Evolutionary conservation across 2,888 invertebrate genomes (phyloP), one percentile per base, ranked within the genome.

Genomic region (Gandaritis pyraliata): DNA sequence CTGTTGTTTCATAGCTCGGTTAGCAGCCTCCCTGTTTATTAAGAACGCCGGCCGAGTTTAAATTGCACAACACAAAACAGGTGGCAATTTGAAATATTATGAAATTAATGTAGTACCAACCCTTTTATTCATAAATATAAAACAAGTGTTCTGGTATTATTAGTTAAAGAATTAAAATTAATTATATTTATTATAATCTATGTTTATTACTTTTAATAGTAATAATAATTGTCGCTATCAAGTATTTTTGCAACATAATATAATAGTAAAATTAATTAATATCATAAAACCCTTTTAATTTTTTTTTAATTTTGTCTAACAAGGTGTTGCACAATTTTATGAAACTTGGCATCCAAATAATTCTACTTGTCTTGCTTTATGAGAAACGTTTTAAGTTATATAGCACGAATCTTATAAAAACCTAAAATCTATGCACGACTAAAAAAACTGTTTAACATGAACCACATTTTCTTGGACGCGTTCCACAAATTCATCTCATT

Each of bases 61-160:
- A 78, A 82, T 82, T 76, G 68, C 68, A 52, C 68, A 75, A 76
- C 48, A 65, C 72, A 79, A 82, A 85, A 83, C 81, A 85, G 81
- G 81, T 82, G 82, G 71, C 78, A 78, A 83, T 74, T 80, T 64
- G 7, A 61, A 53, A 59, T 61, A 72, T 69, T 65, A 74, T 66
- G 58, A 50, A 64, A 51, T 65, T 11, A 48, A 13, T 16, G 43
- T 43, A 41, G 58, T 3, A 23, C 45, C 18, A 50, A 50, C 12
- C 30, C 43, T 30, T 49, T 55, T 16, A 47, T 11, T 39, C 10
- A 12, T 38, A 16, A 23, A 30, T n/a, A 49, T n/a, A 33, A 23
- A 36, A 29, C 50, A 43, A 16, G 43, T 43, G 10, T 43, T 13
- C 41, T 43, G 43, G 10, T 16, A 33, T 33, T 33, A 23, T 6